These are phyloP conservation scores for Laothoe populi DNA, from an alignment of 2,888 invertebrate species.

Conservation along the genomic window DNA sequence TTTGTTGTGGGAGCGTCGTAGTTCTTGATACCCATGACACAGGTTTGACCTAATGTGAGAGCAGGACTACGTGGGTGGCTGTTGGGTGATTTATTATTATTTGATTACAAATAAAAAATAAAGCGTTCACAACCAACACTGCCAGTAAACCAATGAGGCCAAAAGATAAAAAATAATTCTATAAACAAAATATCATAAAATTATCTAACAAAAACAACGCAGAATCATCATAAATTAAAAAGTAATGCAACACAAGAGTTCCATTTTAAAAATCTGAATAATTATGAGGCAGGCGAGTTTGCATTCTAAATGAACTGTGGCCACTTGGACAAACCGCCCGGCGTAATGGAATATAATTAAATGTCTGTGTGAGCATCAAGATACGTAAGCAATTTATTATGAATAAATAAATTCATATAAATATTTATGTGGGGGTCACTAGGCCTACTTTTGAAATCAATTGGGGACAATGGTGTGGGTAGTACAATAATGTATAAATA, in stretches of 20 bases:
- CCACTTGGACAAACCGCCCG: slow-evolving; percentile 27
- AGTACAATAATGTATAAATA: too few relatives aligned
- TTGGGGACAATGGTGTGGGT: too few relatives aligned
- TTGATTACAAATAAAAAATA: too few relatives aligned
- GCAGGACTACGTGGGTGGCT: too few relatives aligned
- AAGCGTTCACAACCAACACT: too few relatives aligned
- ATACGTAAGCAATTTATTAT: slow-evolving; percentile 2
- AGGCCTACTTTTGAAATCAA: too few relatives aligned
- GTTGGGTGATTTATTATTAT: too few relatives aligned
- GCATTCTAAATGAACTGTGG: slow-evolving; percentile 18
- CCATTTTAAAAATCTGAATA: slow-evolving; percentile 20
- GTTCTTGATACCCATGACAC: too few relatives aligned
- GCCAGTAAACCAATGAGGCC: not conserved
- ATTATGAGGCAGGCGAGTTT: slow-evolving; percentile 13
- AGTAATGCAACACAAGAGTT: slow-evolving; percentile 13
- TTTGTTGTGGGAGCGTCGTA: too few relatives aligned
- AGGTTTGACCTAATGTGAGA: too few relatives aligned
- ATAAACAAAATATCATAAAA: not conserved
- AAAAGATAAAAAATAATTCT: not conserved
- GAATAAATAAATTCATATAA: not conserved
- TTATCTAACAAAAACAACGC: slow-evolving; percentile 1
- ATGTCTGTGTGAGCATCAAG: slow-evolving; percentile 33
- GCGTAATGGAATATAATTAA: slow-evolving; percentile 28
- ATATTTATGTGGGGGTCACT: too few relatives aligned
- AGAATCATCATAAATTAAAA: slow-evolving; percentile 12